Conservation (phyloP, 92 coral and sea anemone species). For the Bergia puertoricense region DNA sequence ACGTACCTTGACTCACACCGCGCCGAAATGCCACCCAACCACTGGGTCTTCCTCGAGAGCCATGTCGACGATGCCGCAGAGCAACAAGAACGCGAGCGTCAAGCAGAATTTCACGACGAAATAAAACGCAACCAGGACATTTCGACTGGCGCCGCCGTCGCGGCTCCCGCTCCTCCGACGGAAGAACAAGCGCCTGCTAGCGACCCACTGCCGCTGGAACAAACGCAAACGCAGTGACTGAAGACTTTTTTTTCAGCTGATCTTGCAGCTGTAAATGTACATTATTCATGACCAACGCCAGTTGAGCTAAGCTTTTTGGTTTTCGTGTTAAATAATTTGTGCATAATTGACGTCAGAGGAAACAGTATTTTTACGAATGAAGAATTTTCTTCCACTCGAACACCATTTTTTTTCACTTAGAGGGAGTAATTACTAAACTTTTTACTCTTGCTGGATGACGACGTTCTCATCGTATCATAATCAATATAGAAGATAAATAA, state of each 20-base stretch:
- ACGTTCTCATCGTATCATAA: no score
- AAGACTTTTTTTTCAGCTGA: background rate
- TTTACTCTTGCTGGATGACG: no score
- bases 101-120: constrained; percentile 66
- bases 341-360: no score
- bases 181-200: constrained; percentile 24
- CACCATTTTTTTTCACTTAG: no score
- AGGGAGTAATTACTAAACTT: no score
- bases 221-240: constrained; percentile 14
- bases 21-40: constrained; percentile 90
- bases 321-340: background rate
- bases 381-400: no score
- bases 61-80: constrained; percentile 79
- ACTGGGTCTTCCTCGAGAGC: constrained; percentile 83
- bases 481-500: no score
- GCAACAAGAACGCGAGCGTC: constrained; percentile 67
- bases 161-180: background rate
- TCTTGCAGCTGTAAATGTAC: background rate
- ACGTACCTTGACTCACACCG: constrained; percentile 88
- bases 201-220: constrained; percentile 17
- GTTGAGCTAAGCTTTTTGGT: constrained; percentile 1
- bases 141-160: background rate
- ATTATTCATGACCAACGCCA: background rate
- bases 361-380: no score
- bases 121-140: constrained; percentile 37